These are phyloP conservation scores for Sarcophaga caerulescens DNA, from an alignment of 2,888 invertebrate genomes.

Conservation along the genomic window DNA sequence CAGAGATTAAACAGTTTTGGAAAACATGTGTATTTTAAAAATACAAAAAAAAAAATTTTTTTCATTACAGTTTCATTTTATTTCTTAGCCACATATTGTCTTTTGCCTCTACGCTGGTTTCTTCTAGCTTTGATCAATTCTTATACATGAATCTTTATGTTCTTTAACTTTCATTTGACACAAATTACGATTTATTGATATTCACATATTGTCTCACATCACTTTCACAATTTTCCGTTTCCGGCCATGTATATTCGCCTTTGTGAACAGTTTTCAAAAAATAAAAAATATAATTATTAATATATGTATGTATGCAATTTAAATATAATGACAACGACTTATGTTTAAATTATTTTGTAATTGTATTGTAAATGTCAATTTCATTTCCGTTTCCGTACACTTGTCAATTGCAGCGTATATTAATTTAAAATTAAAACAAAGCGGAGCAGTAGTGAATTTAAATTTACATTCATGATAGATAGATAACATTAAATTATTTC, in stretches of 20 bases:
- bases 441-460: too few species aligned
- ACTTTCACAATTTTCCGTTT: background rate
- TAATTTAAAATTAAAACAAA: background rate
- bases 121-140: too few species aligned
- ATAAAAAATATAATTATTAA: background rate
- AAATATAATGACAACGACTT: background rate
- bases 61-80: too few species aligned
- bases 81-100: too few species aligned
- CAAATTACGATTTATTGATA: background rate
- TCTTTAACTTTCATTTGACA: background rate
- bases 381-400: conserved; percentile 19
- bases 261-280: background rate
- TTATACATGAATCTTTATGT: too few species aligned
- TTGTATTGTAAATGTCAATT: background rate
- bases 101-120: too few species aligned
- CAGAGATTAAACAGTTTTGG: too few species aligned
- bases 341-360: background rate
- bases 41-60: too few species aligned
- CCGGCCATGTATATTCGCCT: background rate
- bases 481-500: too few species aligned
- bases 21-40: too few species aligned
- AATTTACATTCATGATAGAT: too few species aligned
- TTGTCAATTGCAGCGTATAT: background rate
- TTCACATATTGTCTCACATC: background rate
- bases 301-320: background rate